Evolutionary conservation across 2,797 vertebrate genomes (phyloP).

Genomic region (Chaenodraco wilsoni): DNA sequence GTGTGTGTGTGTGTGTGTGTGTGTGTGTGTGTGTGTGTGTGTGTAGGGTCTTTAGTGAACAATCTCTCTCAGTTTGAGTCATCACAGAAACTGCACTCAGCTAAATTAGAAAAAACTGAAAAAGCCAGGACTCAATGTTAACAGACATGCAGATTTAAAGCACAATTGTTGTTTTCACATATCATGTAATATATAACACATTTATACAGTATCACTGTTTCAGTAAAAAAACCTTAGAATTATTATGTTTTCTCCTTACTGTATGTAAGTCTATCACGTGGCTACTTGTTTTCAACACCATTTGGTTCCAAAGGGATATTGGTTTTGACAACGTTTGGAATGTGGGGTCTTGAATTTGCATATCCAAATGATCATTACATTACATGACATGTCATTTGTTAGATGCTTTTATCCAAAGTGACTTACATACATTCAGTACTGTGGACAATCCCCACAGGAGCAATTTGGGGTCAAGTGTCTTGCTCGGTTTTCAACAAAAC

Average conservation of each 20-base stretch:
- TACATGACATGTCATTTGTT: too few species aligned
- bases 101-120: conserved; percentile 45
- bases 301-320: neutral
- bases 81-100: conserved; percentile 70
- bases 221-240: neutral
- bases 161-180: neutral
- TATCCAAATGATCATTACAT: conserved; percentile 47
- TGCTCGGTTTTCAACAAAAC: too few species aligned
- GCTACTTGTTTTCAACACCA: neutral
- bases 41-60: conserved; percentile 63
- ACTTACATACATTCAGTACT: too few species aligned
- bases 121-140: conserved; percentile 30
- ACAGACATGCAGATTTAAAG: conserved; percentile 36
- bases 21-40: conserved; percentile 34
- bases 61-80: conserved; percentile 75
- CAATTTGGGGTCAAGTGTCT: conserved; percentile 19
- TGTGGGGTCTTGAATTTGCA: conserved; percentile 25
- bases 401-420: too few species aligned
- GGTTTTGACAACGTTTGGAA: conserved; percentile 19
- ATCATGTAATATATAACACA: neutral
- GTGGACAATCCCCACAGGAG: too few species aligned
- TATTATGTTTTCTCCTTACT: neutral
- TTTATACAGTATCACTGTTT: neutral
- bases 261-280: neutral
- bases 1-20: conserved; percentile 23